Evolutionary conservation across 2,888 invertebrate genomes (phyloP), one percentile per base, ranked within the genome.

Genomic region (Drosophila yooni): DNA sequence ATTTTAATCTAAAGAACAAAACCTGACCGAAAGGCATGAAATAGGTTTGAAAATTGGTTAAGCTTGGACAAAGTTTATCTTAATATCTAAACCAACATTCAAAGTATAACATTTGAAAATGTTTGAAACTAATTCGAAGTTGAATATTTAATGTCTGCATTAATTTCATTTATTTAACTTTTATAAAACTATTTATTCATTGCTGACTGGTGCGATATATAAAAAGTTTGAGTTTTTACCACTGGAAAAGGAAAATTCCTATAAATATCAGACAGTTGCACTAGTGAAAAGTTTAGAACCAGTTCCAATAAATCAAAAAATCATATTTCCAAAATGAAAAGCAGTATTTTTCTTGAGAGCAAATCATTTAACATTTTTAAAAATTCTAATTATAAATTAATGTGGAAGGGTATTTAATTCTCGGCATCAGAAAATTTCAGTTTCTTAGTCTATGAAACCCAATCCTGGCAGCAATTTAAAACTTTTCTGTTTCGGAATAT

Each of bases 371-470:
- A n/a, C n/a, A n/a, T n/a, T 1, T 46, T 21, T 1, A 3, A 46
- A 21, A 46, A 7, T 13, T 13, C 7, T 0, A 3, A 21, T 46
- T 46, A 3, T 7, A 21, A 25, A 15, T 25, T 4, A 25, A 46
- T 25, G 7, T 46, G 8, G 25, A 51, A 66, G 78, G 38, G 74
- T 73, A 53, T 65, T 53, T n/a, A n/a, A 7, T 7, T 7, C 1
- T 11, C 31, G 4, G 7, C 4, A 21, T 0, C n/a, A 13, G 13
- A n/a, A 29, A 33, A 31, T 21, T 7, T 21, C 33, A 31, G 46
- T 25, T 18, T 46, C 8, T 13, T 50, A 18, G 3, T 25, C 4
- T 15, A 15, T 15, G 25, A 25, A 46, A 46, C 15, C 15, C 15
- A 25, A 8, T 8, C 1, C 8, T 2, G 21, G 46, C 4, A 8